A percentile compares a stretch with the other conserved stretches of the same genome.
These are phyloP conservation scores for Accipiter virgatus DNA, from an alignment of 2,113 vertebrate species.

Conservation along the genomic window DNA sequence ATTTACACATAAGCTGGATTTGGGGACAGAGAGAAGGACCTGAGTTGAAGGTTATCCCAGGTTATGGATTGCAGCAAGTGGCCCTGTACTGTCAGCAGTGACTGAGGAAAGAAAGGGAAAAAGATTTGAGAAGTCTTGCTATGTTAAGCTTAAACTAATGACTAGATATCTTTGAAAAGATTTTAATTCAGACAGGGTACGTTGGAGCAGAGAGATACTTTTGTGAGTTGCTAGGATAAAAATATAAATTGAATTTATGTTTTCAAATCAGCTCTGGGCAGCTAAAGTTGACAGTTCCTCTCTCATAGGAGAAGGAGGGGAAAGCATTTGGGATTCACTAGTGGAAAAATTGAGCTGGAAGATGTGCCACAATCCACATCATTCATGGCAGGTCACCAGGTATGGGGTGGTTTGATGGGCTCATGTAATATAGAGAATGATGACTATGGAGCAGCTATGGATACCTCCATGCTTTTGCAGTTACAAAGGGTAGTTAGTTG, in stretches of 20 bases:
- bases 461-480: neutral
- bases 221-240: constrained; percentile 4
- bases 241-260: constrained; percentile 40
- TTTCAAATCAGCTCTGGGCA: constrained; percentile 6
- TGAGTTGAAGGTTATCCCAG: neutral
- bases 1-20: neutral
- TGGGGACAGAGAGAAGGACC: neutral
- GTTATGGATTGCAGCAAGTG: neutral
- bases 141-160: constrained; percentile 25
- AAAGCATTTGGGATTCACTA: neutral
- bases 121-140: neutral
- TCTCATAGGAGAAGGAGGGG: neutral
- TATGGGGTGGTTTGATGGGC: neutral
- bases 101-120: neutral
- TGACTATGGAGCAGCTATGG: neutral
- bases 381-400: neutral
- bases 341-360: neutral
- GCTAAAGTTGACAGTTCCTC: neutral
- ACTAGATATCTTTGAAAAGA: neutral
- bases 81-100: neutral
- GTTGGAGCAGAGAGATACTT: neutral
- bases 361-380: neutral
- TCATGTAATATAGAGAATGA: neutral
- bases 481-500: neutral
- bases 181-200: neutral